Evolutionary conservation across 2,888 invertebrate species (phyloP).

Genomic region (Platyscelio sp.): DNA sequence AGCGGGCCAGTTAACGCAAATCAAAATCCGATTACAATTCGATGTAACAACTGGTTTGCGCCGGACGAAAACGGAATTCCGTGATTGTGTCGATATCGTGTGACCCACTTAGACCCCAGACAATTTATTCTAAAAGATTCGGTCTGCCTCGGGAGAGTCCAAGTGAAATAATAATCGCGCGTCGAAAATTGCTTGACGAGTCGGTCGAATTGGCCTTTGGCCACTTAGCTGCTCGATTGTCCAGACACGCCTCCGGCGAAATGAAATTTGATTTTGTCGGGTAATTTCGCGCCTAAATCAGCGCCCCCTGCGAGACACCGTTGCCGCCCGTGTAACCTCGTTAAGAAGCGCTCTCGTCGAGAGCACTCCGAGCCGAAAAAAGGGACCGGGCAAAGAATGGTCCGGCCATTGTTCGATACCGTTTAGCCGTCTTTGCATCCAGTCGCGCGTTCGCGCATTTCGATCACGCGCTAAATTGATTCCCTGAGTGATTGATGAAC

Average conservation of each 20-base stretch:
- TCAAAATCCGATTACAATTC: conserved; percentile 58
- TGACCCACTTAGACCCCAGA: conserved; percentile 59
- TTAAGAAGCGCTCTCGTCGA: conserved; percentile 80
- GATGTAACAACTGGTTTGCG: conserved; percentile 43
- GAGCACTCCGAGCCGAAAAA: conserved; percentile 72
- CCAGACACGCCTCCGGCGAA: conserved; percentile 85
- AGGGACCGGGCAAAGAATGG: conserved; percentile 1
- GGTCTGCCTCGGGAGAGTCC: conserved; percentile 58
- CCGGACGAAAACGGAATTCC: conserved; percentile 21
- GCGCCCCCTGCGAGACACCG: conserved; percentile 73
- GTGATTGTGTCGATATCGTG: conserved; percentile 32
- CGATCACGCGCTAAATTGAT: conserved; percentile 51
- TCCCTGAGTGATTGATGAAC: conserved; percentile 49
- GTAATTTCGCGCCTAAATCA: conserved; percentile 85
- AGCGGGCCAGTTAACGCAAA: conserved; percentile 50
- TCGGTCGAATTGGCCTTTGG: conserved; percentile 82
- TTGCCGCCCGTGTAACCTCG: conserved; percentile 77
- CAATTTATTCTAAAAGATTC: conserved; percentile 53
- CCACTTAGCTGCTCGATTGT: conserved; percentile 84
- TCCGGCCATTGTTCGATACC: conserved; percentile 17
- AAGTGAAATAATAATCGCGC: conserved; percentile 84
- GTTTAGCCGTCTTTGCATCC: too few species aligned
- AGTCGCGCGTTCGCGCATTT: conserved; percentile 38
- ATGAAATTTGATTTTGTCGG: conserved; percentile 85
- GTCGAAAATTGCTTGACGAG: conserved; percentile 84